phyloP scores from a whole-genome alignment of 2,888 invertebrate genomes.

The Pristionchus japonicus region DNA sequence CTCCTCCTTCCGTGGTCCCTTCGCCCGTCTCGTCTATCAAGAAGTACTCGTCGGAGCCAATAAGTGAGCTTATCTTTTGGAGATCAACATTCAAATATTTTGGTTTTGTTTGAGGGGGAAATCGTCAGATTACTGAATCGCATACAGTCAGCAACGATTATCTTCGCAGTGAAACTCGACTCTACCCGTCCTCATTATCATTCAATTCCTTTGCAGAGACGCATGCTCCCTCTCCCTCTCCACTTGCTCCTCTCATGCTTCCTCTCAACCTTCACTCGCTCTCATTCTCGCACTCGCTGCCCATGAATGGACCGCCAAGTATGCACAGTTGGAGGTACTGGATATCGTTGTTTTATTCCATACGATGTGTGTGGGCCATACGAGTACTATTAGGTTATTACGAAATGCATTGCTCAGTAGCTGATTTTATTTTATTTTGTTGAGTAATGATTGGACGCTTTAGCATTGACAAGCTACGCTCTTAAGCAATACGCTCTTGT shows the following conservation, averaged over 20 bases:
- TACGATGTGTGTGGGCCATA: no score
- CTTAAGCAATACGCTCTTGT: background rate
- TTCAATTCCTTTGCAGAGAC: background rate
- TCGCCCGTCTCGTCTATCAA: conserved; percentile 41
- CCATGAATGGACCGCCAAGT: conserved; percentile 36
- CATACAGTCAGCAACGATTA: no score
- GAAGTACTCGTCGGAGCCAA: conserved; percentile 43
- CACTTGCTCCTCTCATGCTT: background rate
- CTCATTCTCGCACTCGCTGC: conserved; percentile 44
- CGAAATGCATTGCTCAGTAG: no score
- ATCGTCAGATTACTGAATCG: no score
- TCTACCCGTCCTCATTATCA: background rate
- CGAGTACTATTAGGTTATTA: no score
- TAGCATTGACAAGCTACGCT: no score
- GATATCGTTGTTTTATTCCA: background rate
- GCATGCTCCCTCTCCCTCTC: conserved; percentile 30
- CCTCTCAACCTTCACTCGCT: conserved; percentile 30
- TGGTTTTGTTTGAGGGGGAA: no score
- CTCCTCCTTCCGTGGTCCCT: conserved; percentile 39
- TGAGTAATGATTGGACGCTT: no score
- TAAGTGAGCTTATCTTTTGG: background rate
- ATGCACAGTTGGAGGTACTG: conserved; percentile 35
- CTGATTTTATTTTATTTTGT: no score
- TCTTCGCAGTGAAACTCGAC: no score
- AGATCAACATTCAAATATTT: no score